Evolutionary conservation across 2,113 vertebrate species (phyloP), one percentile per base, ranked within the genome.

Genomic region (Catharus minimus): DNA sequence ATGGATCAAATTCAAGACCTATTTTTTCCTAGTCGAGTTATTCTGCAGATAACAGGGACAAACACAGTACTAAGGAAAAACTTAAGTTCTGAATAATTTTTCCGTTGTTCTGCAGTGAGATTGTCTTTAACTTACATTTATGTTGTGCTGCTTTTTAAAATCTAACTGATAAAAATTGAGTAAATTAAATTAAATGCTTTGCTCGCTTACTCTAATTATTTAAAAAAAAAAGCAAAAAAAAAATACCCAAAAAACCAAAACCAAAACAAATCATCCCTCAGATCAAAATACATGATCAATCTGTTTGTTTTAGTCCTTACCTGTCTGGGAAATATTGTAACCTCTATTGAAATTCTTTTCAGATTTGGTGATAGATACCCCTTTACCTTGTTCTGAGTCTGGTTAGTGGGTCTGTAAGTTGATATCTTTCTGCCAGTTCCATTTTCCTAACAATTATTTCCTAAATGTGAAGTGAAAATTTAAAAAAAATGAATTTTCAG

Each of bases 291-390:
- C 46, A 73, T 80, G 88, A 36, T 81, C 5, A 78, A 57, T 41
- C 19, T 78, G 16, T 60, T 94, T 60, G 20, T 9, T 76, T 95
- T 82, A 67, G 10, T 91, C 22, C 33, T 94, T 7, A 20, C 24
- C 11, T 93, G 24, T 75, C 47, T 91, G 38, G 89, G 88, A 90
- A 74, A 92, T 93, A 62, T n/a, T 88, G 43, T 49, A 92, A 73
- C 32, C 9, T 79, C 57, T 78, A 32, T 86, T 78, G 44, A 94
- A 85, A 55, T 83, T 27, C 23, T 82, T 81, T 47, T 79, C 44
- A 50, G 22, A 7, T 62, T 80, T 89, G 7, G 3, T 69, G 24
- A 22, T 53, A 82, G 46, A n/a, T 36, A 39, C 12, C 13, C 1
- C 46, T 82, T 60, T 91, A 17, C 18, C 60, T 76, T 82, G 7